A percentile compares a stretch with the other conserved stretches of the same genome.
phyloP scores from a whole-genome alignment of 2,113 vertebrate genomes.

The Cyprinus carpio region DNA sequence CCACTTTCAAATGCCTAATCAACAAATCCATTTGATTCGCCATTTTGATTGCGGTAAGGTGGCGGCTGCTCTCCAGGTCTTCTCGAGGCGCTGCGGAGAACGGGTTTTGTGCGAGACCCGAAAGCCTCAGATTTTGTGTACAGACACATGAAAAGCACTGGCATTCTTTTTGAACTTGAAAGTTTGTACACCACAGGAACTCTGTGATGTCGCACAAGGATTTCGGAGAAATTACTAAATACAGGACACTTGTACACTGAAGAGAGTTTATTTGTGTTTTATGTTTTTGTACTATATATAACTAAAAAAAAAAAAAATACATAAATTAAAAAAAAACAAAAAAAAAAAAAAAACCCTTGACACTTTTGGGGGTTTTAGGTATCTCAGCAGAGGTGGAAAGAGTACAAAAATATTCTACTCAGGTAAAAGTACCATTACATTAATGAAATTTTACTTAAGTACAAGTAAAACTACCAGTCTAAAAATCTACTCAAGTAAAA shows the following conservation, averaged over 20 bases:
- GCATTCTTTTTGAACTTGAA: constrained; percentile 38
- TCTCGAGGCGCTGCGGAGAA: constrained; percentile 7
- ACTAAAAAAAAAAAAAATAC: neutral
- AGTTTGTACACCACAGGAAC: neutral
- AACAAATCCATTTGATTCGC: constrained; percentile 59
- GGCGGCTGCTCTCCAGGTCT: constrained; percentile 31
- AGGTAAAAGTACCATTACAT: too few relatives aligned
- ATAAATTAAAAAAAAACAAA: too few relatives aligned
- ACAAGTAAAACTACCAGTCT: too few relatives aligned
- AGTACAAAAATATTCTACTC: too few relatives aligned
- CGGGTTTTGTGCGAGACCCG: neutral
- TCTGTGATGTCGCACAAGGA: neutral
- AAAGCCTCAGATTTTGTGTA: neutral
- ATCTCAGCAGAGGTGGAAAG: too few relatives aligned
- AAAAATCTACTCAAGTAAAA: too few relatives aligned
- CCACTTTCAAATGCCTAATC: constrained; percentile 45
- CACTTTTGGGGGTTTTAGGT: too few relatives aligned
- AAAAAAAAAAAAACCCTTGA: too few relatives aligned
- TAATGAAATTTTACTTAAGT: too few relatives aligned
- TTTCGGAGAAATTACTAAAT: neutral
- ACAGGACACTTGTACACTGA: neutral
- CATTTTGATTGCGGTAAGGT: constrained; percentile 43
- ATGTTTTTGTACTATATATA: neutral
- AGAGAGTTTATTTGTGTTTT: neutral
- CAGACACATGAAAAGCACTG: constrained; percentile 32